Evolutionary conservation across 2,888 invertebrate genomes (phyloP), one percentile per base, ranked within the genome.

Genomic region (Epirrhoe alternata): DNA sequence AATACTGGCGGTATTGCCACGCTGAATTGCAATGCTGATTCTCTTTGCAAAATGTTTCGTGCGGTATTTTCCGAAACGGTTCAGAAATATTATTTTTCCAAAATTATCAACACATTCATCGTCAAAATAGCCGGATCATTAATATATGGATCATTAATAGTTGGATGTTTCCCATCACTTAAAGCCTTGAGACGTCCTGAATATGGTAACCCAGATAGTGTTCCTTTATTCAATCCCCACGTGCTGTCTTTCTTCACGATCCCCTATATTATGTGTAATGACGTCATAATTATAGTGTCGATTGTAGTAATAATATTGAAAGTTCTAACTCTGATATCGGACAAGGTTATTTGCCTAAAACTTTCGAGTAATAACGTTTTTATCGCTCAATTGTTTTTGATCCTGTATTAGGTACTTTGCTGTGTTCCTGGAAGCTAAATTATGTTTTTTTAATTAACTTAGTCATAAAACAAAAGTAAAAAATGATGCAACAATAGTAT

Each of bases 161-260:
- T 14, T 55, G 50, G 47, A 61, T 16, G 6, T 30, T 10, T 33
- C 33, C 45, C 47, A 55, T 24, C 61, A 24, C 49, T 49, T 10
- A 45, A 47, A 67, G 17, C 69, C 70, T 72, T 68, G 70, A 66
- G 62, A 64, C 55, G 10, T 64, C 61, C 42, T 73, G 68, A 70
- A 69, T 67, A 61, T 45, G 51, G 60, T 65, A 64, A 67, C 67
- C 70, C 60, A 64, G 35, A 67, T 63, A 66, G 14, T 30, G 61
- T 66, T 65, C 50, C 50, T 62, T 61, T 61, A 58, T 66, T 33
- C 49, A 12, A 30, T 55, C 10, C 58, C 31, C 66, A 66, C 58
- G 62, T 62, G 66, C 24, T 59, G 35, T 49, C 49, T 58, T 62
- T 53, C 53, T 53, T 64, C 42, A 8, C 42, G 35, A 6, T 38